Percentiles rank a stretch among this genome's conserved stretches.
phyloP scores from a whole-genome alignment of 2,797 vertebrate species.

The Gorsachius magnificus region DNA sequence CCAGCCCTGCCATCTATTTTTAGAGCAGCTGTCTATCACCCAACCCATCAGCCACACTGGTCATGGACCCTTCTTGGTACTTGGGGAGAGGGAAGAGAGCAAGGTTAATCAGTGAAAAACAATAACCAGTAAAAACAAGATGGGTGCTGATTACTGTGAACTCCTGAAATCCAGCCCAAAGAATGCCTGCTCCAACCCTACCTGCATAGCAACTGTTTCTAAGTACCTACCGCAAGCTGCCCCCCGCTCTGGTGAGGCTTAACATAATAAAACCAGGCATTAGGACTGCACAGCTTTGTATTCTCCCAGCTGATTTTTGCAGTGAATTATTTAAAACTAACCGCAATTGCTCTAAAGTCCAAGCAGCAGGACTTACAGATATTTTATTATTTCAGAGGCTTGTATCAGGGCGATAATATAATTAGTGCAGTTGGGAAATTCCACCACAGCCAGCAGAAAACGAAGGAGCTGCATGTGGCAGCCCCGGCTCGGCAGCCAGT shows the following conservation, averaged over 20 bases:
- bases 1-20: not conserved
- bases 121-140: not conserved
- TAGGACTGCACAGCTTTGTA: not conserved
- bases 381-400: slow-evolving; percentile 44
- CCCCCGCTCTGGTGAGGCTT: not conserved
- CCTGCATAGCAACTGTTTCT: slow-evolving; percentile 52
- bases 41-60: not conserved
- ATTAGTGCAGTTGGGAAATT: slow-evolving; percentile 59
- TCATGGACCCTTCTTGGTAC: not conserved
- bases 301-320: slow-evolving; percentile 28
- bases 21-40: not conserved
- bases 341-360: slow-evolving; percentile 3
- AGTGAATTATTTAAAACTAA: slow-evolving; percentile 55
- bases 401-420: slow-evolving; percentile 25
- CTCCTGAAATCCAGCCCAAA: slow-evolving; percentile 1
- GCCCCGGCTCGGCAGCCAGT: not conserved
- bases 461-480: slow-evolving; percentile 23
- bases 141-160: not conserved
- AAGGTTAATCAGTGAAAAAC: slow-evolving; percentile 26
- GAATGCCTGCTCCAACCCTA: not conserved
- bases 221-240: not conserved
- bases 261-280: not conserved
- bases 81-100: not conserved
- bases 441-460: slow-evolving; percentile 29
- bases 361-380: slow-evolving; percentile 29